A percentile compares a stretch with the other conserved stretches of the same genome.
phyloP scores from a whole-genome alignment of 2,113 vertebrate genomes.

The Dissostichus mawsoni region DNA sequence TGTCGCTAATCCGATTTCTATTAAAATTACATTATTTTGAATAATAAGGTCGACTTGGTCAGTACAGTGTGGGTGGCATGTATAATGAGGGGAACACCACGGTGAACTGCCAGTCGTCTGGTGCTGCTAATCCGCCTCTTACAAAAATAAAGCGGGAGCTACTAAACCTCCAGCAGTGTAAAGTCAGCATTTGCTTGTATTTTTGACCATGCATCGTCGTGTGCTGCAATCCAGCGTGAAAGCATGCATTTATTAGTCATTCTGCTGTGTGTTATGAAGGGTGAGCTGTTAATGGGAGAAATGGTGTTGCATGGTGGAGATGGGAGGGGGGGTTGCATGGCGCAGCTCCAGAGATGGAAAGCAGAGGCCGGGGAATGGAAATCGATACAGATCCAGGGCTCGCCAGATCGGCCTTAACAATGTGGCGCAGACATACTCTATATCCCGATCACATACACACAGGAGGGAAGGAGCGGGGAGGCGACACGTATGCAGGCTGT shows the following conservation, averaged over 20 bases:
- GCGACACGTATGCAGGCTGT: conserved; percentile 47
- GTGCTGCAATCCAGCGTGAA: conserved; percentile 17
- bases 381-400: conserved; percentile 83
- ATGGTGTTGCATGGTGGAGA: conserved; percentile 72
- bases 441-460: conserved; percentile 77
- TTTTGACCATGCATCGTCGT: conserved; percentile 17
- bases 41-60: conserved; percentile 57
- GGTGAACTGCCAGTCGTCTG: conserved; percentile 56
- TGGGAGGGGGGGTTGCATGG: conserved; percentile 55
- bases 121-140: conserved; percentile 47
- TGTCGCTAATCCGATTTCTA: conserved; percentile 64
- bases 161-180: background rate
- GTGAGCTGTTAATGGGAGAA: conserved; percentile 73
- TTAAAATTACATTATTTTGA: conserved; percentile 68
- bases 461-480: conserved; percentile 40
- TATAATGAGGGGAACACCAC: conserved; percentile 61
- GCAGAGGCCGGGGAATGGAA: conserved; percentile 78
- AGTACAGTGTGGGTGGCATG: conserved; percentile 57
- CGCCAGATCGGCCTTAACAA: conserved; percentile 84
- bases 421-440: conserved; percentile 75
- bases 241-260: conserved; percentile 43
- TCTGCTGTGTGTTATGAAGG: conserved; percentile 64
- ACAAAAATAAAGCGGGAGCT: conserved; percentile 15
- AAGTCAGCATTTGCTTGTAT: conserved; percentile 30
- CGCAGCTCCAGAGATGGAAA: conserved; percentile 80